Conservation (phyloP, 2,797 vertebrate species). For the Paratrypauchen microcephalus region DNA sequence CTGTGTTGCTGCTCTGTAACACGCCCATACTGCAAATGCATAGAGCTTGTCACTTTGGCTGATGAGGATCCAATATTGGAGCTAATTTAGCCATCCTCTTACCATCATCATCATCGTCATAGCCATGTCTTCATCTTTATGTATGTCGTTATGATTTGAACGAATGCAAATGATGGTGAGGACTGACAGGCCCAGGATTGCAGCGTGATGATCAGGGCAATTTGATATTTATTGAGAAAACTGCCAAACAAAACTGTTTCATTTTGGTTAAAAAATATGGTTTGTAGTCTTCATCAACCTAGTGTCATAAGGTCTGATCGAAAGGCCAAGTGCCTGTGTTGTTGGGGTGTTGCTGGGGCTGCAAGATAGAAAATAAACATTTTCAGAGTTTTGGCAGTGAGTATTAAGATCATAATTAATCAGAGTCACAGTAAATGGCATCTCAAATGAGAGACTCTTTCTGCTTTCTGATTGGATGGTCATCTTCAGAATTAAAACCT, state of each 20-base stretch:
- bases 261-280: slow-evolving; percentile 27
- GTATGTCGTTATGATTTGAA: slow-evolving; percentile 47
- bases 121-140: slow-evolving; percentile 10
- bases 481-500: not conserved
- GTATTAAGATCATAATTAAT: too few relatives aligned
- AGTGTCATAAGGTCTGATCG: slow-evolving; percentile 23
- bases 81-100: slow-evolving; percentile 68
- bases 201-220: slow-evolving; percentile 28
- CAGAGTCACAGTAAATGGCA: too few relatives aligned
- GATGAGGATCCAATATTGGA: slow-evolving; percentile 71
- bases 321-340: slow-evolving; percentile 21
- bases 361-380: too few relatives aligned
- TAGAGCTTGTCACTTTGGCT: slow-evolving; percentile 53
- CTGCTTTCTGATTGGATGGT: not conserved
- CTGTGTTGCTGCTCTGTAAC: slow-evolving; percentile 45
- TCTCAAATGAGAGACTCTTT: not conserved
- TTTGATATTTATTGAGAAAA: slow-evolving; percentile 48
- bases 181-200: slow-evolving; percentile 57
- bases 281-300: slow-evolving; percentile 13
- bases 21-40: slow-evolving; percentile 24
- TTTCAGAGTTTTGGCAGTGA: too few relatives aligned
- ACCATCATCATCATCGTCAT: slow-evolving; percentile 44
- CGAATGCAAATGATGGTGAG: slow-evolving; percentile 57
- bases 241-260: slow-evolving; percentile 49
- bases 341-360: not conserved